A percentile compares a stretch with the other conserved stretches of the same genome.
Evolutionary conservation across 1,140 invertebrate species (phyloP).

Genomic region (Trichonephila inaurata): DNA sequence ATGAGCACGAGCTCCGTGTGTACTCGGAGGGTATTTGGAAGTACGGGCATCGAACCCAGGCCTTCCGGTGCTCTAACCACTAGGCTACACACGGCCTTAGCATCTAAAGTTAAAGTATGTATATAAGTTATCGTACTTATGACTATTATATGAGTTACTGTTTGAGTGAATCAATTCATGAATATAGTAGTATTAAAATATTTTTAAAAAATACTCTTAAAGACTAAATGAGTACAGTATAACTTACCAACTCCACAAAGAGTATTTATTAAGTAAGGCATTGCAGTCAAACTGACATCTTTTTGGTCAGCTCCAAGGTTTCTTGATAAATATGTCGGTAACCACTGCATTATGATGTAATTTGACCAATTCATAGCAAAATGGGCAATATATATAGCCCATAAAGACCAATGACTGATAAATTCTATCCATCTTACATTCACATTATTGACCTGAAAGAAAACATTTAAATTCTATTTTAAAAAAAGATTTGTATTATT

Average conservation of each 20-base stretch:
- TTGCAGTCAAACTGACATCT: slow-evolving; percentile 88
- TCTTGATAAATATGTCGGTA: slow-evolving; percentile 88
- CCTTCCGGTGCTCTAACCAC: no score
- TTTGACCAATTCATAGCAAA: slow-evolving; percentile 93
- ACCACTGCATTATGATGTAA: slow-evolving; percentile 92
- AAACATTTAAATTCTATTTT: background rate
- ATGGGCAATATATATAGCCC: slow-evolving; percentile 90
- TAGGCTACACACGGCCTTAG: no score
- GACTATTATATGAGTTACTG: no score
- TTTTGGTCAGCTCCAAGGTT: slow-evolving; percentile 87
- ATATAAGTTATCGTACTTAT: no score
- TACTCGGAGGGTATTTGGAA: no score
- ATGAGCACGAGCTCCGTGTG: no score
- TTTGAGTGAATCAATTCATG: no score
- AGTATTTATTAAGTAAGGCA: slow-evolving; percentile 90
- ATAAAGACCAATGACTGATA: slow-evolving; percentile 87
- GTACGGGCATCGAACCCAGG: no score
- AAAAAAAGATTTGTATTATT: no score
- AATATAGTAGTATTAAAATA: no score
- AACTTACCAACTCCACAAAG: slow-evolving; percentile 86
- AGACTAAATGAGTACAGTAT: background rate
- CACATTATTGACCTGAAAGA: slow-evolving; percentile 83
- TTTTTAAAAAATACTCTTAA: background rate
- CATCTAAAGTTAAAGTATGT: no score
- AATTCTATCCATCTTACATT: slow-evolving; percentile 86